Evolutionary conservation across 2,797 vertebrate species (phyloP).

Genomic region (Microhierax caerulescens): DNA sequence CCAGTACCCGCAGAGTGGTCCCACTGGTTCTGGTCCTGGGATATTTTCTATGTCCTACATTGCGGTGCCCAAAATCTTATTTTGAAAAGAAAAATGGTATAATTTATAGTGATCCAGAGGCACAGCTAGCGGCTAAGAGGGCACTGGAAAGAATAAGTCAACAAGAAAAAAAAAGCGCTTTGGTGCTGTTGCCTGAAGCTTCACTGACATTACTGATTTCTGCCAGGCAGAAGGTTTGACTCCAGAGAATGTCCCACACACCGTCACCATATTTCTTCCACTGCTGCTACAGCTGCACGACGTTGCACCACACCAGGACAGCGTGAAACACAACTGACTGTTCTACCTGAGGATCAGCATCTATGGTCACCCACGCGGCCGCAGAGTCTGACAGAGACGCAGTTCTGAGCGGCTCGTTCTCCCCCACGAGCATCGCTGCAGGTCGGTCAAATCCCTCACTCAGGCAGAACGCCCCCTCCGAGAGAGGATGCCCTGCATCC

Average conservation of each 20-base stretch:
- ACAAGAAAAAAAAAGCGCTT: accelerated
- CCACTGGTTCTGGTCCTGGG: background rate
- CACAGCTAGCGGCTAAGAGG: background rate
- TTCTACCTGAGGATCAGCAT: background rate
- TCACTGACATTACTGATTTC: background rate
- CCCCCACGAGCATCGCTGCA: background rate
- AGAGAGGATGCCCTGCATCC: background rate
- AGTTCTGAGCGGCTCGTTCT: background rate
- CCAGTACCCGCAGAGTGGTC: background rate
- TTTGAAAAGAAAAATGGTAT: background rate
- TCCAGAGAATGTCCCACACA: background rate
- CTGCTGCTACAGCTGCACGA: background rate
- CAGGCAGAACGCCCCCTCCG: background rate
- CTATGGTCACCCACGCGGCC: background rate
- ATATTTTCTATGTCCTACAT: background rate
- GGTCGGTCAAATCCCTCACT: background rate
- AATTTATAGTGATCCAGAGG: background rate
- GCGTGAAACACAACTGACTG: background rate
- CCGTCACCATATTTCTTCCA: background rate
- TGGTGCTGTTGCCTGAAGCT: background rate
- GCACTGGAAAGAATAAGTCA: background rate
- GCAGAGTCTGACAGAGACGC: background rate
- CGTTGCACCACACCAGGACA: too few relatives aligned
- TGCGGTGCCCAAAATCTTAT: background rate
- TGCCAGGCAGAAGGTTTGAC: background rate